These are phyloP conservation scores for Ornithoptera alexandrae DNA, from an alignment of 2,888 invertebrate species.

Conservation along the genomic window DNA sequence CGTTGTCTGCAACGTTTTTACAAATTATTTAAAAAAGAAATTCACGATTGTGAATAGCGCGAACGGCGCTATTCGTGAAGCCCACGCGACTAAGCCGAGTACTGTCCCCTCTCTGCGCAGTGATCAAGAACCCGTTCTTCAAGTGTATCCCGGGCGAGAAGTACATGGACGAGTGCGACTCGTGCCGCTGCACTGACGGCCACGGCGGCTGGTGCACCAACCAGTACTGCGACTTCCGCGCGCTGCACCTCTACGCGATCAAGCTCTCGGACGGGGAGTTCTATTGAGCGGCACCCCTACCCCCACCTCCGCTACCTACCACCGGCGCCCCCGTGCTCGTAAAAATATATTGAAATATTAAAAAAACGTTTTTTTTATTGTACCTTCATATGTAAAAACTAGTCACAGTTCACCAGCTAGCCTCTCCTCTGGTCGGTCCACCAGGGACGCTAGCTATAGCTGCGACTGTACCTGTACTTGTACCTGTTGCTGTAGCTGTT, in stretches of 20 bases:
- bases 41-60: no score
- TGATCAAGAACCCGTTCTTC: conserved; percentile 77
- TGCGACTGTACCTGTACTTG: no score
- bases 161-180: conserved; percentile 77
- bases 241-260: conserved; percentile 68
- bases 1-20: not conserved
- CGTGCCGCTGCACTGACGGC: conserved; percentile 72
- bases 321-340: not conserved
- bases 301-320: not conserved
- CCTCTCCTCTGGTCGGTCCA: no score
- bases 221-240: conserved; percentile 70
- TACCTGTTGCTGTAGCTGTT: no score
- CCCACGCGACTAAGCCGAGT: no score
- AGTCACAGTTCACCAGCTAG: no score
- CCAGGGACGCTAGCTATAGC: no score
- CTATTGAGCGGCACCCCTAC: conserved; percentile 44
- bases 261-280: conserved; percentile 70
- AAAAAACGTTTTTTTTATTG: no score
- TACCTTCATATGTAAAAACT: no score
- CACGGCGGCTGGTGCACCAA: conserved; percentile 71
- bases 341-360: no score
- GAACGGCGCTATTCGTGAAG: no score
- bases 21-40: no score
- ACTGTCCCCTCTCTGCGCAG: conserved; percentile 41
- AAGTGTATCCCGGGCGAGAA: conserved; percentile 74